Evolutionary conservation across 2,797 vertebrate genomes (phyloP).

Genomic region (Balearica regulorum): DNA sequence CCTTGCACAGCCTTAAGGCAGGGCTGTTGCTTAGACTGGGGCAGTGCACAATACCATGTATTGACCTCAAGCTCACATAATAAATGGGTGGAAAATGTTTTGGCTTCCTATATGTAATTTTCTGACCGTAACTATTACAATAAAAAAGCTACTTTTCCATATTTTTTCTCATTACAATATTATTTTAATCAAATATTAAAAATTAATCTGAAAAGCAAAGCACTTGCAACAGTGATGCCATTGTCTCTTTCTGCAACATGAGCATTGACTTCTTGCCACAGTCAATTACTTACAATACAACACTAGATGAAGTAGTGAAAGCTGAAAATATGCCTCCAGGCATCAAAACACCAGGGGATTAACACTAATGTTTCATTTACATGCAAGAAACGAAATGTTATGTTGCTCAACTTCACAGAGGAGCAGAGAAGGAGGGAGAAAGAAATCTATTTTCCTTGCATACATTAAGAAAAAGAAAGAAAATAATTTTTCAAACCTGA

Average conservation of each 20-base stretch:
- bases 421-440: not conserved
- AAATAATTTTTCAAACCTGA: not conserved
- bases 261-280: conserved; percentile 66
- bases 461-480: not conserved
- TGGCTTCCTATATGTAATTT: not conserved
- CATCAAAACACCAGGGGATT: conserved; percentile 60
- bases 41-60: not conserved
- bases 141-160: not conserved
- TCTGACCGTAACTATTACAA: not conserved
- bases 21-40: not conserved
- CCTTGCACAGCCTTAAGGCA: not conserved
- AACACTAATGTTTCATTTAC: conserved; percentile 69
- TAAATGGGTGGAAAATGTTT: not conserved
- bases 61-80: not conserved
- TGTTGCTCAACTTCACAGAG: conserved; percentile 14
- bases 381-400: conserved; percentile 59
- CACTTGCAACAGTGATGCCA: conserved; percentile 28
- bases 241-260: conserved; percentile 55
- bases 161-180: conserved; percentile 26
- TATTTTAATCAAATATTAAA: conserved; percentile 59
- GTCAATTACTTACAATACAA: conserved; percentile 68
- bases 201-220: conserved; percentile 58
- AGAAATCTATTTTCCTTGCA: not conserved
- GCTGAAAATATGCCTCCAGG: conserved; percentile 63
- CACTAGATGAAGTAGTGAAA: conserved; percentile 63